These are phyloP conservation scores for Diadophis punctatus DNA, from an alignment of 2,113 vertebrate species.

Conservation along the genomic window DNA sequence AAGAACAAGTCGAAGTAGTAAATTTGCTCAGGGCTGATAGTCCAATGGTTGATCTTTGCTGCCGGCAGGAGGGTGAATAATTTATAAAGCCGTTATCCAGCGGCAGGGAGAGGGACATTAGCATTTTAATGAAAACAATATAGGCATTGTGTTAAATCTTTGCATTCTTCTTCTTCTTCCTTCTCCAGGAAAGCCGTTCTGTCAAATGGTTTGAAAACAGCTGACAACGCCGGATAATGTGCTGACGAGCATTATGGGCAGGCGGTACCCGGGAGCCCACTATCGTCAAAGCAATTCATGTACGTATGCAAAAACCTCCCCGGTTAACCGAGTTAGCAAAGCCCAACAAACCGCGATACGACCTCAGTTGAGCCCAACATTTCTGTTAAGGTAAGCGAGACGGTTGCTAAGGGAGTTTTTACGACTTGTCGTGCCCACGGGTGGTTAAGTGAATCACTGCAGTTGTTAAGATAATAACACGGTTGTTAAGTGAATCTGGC, in stretches of 20 bases:
- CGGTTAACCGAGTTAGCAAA: neutral
- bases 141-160: slow-evolving; percentile 66
- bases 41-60: slow-evolving; percentile 50
- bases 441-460: too few relatives aligned
- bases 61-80: slow-evolving; percentile 59
- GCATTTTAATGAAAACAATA: slow-evolving; percentile 72
- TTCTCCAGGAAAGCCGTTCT: slow-evolving; percentile 48
- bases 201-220: slow-evolving; percentile 44
- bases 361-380: too few relatives aligned
- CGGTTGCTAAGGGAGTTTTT: neutral
- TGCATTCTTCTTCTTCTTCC: slow-evolving; percentile 32
- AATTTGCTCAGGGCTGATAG: slow-evolving; percentile 35
- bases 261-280: slow-evolving; percentile 68
- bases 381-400: too few relatives aligned
- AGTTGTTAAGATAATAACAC: too few relatives aligned
- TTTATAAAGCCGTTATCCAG: slow-evolving; percentile 63
- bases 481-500: neutral
- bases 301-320: slow-evolving; percentile 58
- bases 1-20: slow-evolving; percentile 37
- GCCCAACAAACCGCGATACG: neutral
- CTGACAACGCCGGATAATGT: slow-evolving; percentile 55
- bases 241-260: slow-evolving; percentile 78
- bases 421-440: too few relatives aligned
- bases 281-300: slow-evolving; percentile 70
- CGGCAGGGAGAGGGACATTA: slow-evolving; percentile 66